Base-by-base conservation (phyloP, 2,797 vertebrate species). In the Tympanoctomys barrerae region DNA sequence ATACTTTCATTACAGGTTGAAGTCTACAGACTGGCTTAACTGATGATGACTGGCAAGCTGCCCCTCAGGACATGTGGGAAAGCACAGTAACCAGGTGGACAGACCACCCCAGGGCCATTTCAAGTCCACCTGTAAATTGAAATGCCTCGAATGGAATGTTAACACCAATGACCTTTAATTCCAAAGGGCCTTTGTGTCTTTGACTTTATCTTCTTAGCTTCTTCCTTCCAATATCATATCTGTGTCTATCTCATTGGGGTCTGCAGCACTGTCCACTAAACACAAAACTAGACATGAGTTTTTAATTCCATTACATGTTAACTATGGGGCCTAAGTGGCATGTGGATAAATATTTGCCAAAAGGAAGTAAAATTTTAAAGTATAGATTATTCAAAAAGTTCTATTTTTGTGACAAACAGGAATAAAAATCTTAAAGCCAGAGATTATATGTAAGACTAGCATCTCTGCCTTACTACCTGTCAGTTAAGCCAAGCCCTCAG, bases 401-500 rank as follows among this genome's bases (percentile, higher is more conserved):
- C 88, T 75, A 85, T 94, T 90, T 96, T 92, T 87, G 66, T 19
- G 94, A 82, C 18, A 83, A 83, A 77, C 9, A 88, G 86, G 33
- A 85, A n/a, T 39, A 90, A 33, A 86, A 49, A 87, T 88, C 57
- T 6, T 85, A 94, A 86, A 70, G n/a, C 26, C 89, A 79, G 49
- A 79, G 49, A 49, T 49, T 49, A 49, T 49, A 49, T 49, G 49
- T 49, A 49, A 49, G 36, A 87, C 73, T n/a, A 71, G 64, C 42
- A 7, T 85, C 86, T 78, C 49, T 2, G 42, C 4, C 3, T 46
- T n/a, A 81, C 19, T 62, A 62, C 26, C 16, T 42, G 49, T 57
- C 31, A 14, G 6, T 46, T 2, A 24, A 68, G 33, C 3, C 4
- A 36, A 13, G n/a, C 13, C 26, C 0, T 97, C 66, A 99, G 83